phyloP scores from a whole-genome alignment of 1,140 invertebrate species.

The Anagrus nilaparvatae region DNA sequence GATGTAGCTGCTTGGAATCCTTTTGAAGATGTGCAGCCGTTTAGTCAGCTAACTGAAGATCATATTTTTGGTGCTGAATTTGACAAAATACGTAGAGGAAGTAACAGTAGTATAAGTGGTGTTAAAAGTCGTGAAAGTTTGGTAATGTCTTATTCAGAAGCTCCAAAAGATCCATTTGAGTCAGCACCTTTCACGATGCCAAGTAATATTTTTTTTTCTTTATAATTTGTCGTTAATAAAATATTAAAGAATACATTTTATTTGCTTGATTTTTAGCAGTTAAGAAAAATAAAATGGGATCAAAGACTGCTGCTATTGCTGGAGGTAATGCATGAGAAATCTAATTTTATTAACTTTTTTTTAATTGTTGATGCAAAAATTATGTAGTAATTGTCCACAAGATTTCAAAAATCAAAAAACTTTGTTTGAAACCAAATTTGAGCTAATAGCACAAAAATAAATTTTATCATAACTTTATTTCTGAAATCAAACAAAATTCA shows the following conservation, averaged over 20 bases:
- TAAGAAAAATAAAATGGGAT: constrained; percentile 44
- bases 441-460: too few relatives aligned
- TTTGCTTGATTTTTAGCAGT: constrained; percentile 27
- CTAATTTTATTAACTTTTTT: constrained; percentile 27
- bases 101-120: constrained; percentile 72
- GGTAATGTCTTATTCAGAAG: constrained; percentile 59
- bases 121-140: constrained; percentile 67
- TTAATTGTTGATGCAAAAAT: too few relatives aligned
- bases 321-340: constrained; percentile 53
- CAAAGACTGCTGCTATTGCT: constrained; percentile 46
- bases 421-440: constrained; percentile 14
- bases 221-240: neutral
- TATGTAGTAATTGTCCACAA: too few relatives aligned
- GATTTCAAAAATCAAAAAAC: too few relatives aligned
- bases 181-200: constrained; percentile 71
- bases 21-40: constrained; percentile 63
- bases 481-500: too few relatives aligned
- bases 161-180: constrained; percentile 65
- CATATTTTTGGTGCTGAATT: constrained; percentile 80
- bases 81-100: constrained; percentile 70
- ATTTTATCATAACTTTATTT: too few relatives aligned
- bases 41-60: constrained; percentile 69
- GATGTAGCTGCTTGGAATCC: constrained; percentile 71
- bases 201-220: constrained; percentile 36
- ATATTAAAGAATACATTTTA: neutral